These are phyloP conservation scores for Leucozona laternaria DNA, from an alignment of 2,888 invertebrate genomes.

Conservation along the genomic window DNA sequence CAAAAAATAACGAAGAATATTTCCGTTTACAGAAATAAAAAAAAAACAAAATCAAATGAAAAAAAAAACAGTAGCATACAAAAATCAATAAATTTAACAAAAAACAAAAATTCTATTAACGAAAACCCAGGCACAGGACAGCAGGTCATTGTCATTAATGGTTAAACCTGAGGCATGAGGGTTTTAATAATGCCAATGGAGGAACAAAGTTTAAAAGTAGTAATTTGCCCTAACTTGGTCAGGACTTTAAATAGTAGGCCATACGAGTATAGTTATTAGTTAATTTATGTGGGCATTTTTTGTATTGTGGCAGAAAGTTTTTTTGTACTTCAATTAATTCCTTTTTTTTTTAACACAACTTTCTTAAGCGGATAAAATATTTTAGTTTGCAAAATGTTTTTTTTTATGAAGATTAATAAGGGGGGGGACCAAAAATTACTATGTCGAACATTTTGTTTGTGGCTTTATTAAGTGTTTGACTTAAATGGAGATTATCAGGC, in stretches of 20 bases:
- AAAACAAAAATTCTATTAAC: constrained; percentile 28
- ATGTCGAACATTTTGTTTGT: constrained; percentile 10
- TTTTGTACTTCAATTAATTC: neutral
- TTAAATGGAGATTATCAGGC: neutral
- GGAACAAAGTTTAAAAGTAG: constrained; percentile 1
- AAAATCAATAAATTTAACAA: constrained; percentile 13
- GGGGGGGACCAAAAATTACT: constrained; percentile 22
- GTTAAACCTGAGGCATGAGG: neutral
- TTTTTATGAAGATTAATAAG: neutral
- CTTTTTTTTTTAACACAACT: constrained; percentile 62
- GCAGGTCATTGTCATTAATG: neutral
- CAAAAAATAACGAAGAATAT: constrained; percentile 50
- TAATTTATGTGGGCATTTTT: neutral
- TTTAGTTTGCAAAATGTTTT: constrained; percentile 73
- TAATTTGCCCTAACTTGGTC: neutral
- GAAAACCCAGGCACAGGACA: constrained; percentile 21
- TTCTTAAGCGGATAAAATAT: neutral
- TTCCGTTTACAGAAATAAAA: constrained; percentile 30
- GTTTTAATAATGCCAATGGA: constrained; percentile 2
- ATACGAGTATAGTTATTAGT: neutral
- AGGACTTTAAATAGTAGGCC: neutral
- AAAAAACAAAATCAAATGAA: neutral
- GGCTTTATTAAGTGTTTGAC: neutral
- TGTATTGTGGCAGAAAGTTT: neutral
- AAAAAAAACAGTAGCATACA: constrained; percentile 17